A percentile compares a stretch with the other conserved stretches of the same genome.
These are phyloP conservation scores for Protobothrops mucrosquamatus DNA, from an alignment of 2,113 vertebrate genomes.

Conservation along the genomic window DNA sequence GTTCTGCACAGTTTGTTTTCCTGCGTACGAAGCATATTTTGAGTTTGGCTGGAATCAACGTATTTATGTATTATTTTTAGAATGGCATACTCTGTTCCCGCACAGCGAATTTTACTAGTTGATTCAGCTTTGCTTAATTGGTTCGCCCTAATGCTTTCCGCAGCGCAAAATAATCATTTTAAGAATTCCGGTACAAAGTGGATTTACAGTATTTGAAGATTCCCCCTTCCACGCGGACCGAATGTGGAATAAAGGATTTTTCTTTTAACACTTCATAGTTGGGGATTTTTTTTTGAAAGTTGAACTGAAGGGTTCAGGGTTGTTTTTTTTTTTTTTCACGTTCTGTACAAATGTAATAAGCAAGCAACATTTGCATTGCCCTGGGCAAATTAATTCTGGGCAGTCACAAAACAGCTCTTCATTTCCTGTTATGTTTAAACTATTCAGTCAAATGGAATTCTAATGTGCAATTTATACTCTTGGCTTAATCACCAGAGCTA, in stretches of 20 bases:
- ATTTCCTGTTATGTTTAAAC: constrained; percentile 15
- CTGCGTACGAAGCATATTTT: constrained; percentile 22
- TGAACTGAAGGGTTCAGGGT: background rate
- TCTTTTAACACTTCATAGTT: background rate
- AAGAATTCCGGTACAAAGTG: constrained; percentile 9
- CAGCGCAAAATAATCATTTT: constrained; percentile 26
- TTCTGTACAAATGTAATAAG: background rate
- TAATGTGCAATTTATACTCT: background rate
- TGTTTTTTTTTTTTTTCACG: background rate
- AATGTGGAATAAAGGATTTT: background rate
- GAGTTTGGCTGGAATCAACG: constrained; percentile 28
- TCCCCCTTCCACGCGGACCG: background rate
- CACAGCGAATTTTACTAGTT: constrained; percentile 27
- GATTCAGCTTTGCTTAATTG: constrained; percentile 21
- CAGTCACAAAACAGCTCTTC: background rate
- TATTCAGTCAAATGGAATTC: background rate
- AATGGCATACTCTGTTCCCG: constrained; percentile 28
- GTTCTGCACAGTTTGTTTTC: constrained; percentile 16
- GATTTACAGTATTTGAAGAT: constrained; percentile 21
- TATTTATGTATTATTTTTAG: constrained; percentile 23
- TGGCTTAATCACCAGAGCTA: background rate
- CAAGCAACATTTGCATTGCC: background rate
- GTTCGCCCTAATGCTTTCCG: constrained; percentile 10
- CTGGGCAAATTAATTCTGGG: background rate
- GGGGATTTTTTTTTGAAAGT: background rate